Evolutionary conservation across 2,888 invertebrate species (phyloP).

Genomic region (Pandemis corylana): DNA sequence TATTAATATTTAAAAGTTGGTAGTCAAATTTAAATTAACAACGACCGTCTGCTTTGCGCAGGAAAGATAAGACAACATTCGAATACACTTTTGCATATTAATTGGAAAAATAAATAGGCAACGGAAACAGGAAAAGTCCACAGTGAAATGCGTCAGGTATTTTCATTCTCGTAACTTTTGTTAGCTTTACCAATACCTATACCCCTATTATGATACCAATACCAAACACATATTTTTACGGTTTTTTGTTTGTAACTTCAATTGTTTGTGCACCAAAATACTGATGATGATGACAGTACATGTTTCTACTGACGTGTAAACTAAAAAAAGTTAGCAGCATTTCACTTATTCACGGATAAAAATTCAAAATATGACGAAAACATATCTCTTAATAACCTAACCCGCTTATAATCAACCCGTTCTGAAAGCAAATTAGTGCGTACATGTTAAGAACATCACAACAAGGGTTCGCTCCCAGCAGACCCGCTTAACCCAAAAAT

Average conservation of each 20-base stretch:
- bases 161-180: neutral
- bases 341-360: neutral
- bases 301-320: too few relatives aligned
- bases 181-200: too few relatives aligned
- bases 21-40: slow-evolving; percentile 32
- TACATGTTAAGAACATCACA: neutral
- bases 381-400: neutral
- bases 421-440: slow-evolving; percentile 1
- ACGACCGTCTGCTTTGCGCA: slow-evolving; percentile 46
- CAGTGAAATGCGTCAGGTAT: slow-evolving; percentile 8
- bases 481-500: slow-evolving; percentile 24
- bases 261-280: too few relatives aligned
- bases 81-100: slow-evolving; percentile 67
- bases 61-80: slow-evolving; percentile 61
- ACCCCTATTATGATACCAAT: too few relatives aligned
- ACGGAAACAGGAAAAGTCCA: slow-evolving; percentile 8
- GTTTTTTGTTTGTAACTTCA: too few relatives aligned
- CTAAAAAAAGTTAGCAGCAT: too few relatives aligned
- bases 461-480: slow-evolving; percentile 35
- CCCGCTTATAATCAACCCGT: neutral
- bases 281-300: too few relatives aligned
- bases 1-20: too few relatives aligned
- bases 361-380: neutral
- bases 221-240: too few relatives aligned
- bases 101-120: slow-evolving; percentile 51